Percentiles rank a stretch among this genome's conserved stretches.
These are phyloP conservation scores for Athalia rosae DNA, from an alignment of 2,888 invertebrate species.

Conservation along the genomic window DNA sequence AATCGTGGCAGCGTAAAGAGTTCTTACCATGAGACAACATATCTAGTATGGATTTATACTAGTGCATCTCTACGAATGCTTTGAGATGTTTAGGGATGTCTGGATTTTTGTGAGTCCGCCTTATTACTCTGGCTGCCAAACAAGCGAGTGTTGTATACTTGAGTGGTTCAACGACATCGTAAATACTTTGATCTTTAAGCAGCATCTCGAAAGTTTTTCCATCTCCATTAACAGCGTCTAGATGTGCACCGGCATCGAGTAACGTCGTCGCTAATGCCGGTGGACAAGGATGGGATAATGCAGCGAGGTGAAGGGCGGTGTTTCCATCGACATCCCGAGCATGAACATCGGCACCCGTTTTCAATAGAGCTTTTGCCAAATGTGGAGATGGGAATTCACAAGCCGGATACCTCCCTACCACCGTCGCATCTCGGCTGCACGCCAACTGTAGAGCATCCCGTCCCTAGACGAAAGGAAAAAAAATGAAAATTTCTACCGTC, in stretches of 20 bases:
- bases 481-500: background rate
- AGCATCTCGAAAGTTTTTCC: slow-evolving; percentile 86
- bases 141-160: slow-evolving; percentile 89
- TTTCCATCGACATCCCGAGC: slow-evolving; percentile 88
- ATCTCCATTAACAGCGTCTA: slow-evolving; percentile 86
- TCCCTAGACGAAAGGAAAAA: slow-evolving; percentile 73
- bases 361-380: slow-evolving; percentile 84
- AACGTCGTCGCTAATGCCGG: slow-evolving; percentile 83
- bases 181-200: slow-evolving; percentile 78
- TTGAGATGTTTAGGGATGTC: slow-evolving; percentile 64
- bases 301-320: slow-evolving; percentile 91
- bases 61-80: slow-evolving; percentile 65
- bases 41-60: slow-evolving; percentile 46
- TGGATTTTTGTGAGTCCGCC: slow-evolving; percentile 62
- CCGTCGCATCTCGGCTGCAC: slow-evolving; percentile 85
- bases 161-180: slow-evolving; percentile 84
- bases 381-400: slow-evolving; percentile 83
- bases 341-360: slow-evolving; percentile 89
- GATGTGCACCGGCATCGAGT: slow-evolving; percentile 88
- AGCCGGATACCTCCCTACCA: slow-evolving; percentile 81
- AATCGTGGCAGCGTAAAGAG: background rate
- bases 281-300: slow-evolving; percentile 83
- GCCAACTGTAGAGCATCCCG: slow-evolving; percentile 88
- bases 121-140: slow-evolving; percentile 88
- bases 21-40: slow-evolving; percentile 15